These are phyloP conservation scores for Nannoperca australis DNA, from an alignment of 2,797 vertebrate species.

Conservation along the genomic window DNA sequence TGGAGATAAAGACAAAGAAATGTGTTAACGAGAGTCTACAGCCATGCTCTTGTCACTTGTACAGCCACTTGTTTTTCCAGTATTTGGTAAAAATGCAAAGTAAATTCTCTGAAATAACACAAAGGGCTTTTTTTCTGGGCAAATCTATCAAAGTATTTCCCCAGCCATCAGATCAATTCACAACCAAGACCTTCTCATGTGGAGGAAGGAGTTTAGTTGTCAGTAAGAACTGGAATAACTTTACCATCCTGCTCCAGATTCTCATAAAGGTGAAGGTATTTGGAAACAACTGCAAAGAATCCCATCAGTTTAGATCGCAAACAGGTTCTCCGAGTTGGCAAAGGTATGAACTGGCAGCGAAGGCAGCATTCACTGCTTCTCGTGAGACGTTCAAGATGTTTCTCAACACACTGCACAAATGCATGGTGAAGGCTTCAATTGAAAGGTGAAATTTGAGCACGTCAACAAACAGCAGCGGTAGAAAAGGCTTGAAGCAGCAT, in stretches of 20 bases:
- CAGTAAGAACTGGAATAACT: background rate
- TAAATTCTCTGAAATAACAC: background rate
- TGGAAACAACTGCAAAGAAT: constrained; percentile 21
- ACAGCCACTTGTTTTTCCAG: too few relatives aligned
- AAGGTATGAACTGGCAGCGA: background rate
- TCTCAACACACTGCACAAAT: background rate
- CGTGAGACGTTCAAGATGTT: constrained; percentile 24
- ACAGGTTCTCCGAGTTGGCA: constrained; percentile 23
- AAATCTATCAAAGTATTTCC: background rate
- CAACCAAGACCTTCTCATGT: background rate
- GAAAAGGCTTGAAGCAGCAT: background rate
- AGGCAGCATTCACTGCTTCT: background rate
- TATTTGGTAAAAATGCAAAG: too few relatives aligned
- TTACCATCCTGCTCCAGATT: constrained; percentile 3
- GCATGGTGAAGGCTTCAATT: background rate
- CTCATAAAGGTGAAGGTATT: constrained; percentile 9
- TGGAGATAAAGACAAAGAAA: background rate
- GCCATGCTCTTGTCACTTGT: too few relatives aligned
- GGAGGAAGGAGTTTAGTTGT: constrained; percentile 8
- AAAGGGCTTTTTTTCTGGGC: background rate
- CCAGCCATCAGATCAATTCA: background rate
- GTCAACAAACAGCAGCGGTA: background rate
- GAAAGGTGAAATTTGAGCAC: background rate
- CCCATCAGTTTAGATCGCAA: constrained; percentile 13
- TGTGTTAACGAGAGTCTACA: background rate